phyloP scores from a whole-genome alignment of 2,888 invertebrate genomes.

The Cheilosia impressa region DNA sequence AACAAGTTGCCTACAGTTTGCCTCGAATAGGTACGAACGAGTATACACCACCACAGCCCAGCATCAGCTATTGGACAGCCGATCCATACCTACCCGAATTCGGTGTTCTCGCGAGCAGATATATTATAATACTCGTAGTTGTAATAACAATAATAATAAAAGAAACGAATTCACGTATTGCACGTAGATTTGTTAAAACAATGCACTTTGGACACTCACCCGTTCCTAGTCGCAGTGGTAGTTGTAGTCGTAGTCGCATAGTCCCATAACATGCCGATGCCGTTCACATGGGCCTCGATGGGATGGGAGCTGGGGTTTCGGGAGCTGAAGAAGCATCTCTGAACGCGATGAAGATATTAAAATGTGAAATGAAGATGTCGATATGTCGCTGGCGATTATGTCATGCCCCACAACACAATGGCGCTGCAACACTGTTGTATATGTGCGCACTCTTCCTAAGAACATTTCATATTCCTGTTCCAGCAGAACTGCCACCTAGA shows the following conservation, averaged over 20 bases:
- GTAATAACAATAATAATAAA: conserved; percentile 55
- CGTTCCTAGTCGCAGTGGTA: conserved; percentile 28
- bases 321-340: conserved; percentile 48
- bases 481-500: conserved; percentile 47
- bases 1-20: conserved; percentile 67
- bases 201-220: conserved; percentile 72
- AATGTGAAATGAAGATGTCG: conserved; percentile 76
- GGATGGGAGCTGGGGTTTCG: conserved; percentile 24
- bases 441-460: conserved; percentile 41
- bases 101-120: conserved; percentile 48
- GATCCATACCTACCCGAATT: conserved; percentile 25
- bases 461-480: conserved; percentile 73
- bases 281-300: conserved; percentile 26
- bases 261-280: conserved; percentile 21
- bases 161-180: conserved; percentile 56
- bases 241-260: too few species aligned
- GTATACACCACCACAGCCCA: neutral
- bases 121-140: conserved; percentile 35
- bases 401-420: conserved; percentile 70
- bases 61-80: conserved; percentile 15
- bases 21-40: conserved; percentile 35
- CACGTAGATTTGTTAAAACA: conserved; percentile 74
- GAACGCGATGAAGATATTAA: conserved; percentile 71
- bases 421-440: conserved; percentile 38
- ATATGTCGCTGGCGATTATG: conserved; percentile 73